Base-by-base conservation (phyloP, 2,797 vertebrate species). In the Garrulus glandarius region DNA sequence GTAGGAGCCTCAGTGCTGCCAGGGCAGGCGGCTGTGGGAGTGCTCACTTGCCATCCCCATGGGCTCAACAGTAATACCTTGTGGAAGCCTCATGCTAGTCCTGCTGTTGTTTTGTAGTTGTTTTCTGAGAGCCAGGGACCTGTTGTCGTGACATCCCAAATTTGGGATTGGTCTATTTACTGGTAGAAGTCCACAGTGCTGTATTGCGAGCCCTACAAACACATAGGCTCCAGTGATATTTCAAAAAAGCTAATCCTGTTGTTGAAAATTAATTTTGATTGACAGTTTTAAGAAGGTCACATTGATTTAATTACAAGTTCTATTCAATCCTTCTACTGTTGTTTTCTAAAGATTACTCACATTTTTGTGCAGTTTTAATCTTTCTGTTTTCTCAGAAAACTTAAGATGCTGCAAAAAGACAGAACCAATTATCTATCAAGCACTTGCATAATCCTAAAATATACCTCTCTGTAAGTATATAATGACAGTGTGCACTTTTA, bases 401-500 rank as follows among this genome's bases (percentile, higher is more conserved):
- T 81, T 59, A 29, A 81, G 59, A 88, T 59, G 39, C 2, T 13
- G 53, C 43, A 88, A 79, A 84, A 82, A 86, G 64, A 60, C 56
- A 89, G 81, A 91, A 67, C 16, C 56, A 94, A 93, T 94, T 94
- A 92, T 68, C 47, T 84, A 67, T 77, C 52, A 24, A 92, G 72
- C 36, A 81, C 79, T 94, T 96, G 63, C 72, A 86, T 93, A 93
- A 96, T 96, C 95, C 94, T 84, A 92, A 95, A 95, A 81, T 93
- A 94, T 53, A 90, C 68, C 23, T 91, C 76, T 92, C 70, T 88
- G 60, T 95, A 96, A 95, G 96, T 76, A 87, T 88, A 86, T 96
- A 96, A 95, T 95, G 82, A 90, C 83, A 90, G 79, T 61, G 39
- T 90, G 83, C 85, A 86, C 72, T 95, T 91, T 39, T 15, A 93